Conservation (phyloP, 2,888 invertebrate genomes). For the Scaptomyza parva region DNA sequence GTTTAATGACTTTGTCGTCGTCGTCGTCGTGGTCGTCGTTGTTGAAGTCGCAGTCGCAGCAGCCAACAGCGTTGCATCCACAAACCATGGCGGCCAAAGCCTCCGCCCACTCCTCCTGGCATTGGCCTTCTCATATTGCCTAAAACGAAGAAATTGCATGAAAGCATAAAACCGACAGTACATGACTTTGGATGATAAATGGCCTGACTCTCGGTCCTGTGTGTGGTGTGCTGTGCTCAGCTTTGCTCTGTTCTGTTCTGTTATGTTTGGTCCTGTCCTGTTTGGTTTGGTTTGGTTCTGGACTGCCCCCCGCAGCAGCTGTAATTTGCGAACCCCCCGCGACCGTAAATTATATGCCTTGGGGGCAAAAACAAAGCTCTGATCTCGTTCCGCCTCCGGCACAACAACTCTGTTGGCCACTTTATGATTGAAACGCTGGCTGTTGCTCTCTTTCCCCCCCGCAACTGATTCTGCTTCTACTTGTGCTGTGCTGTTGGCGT, state of each 20-base stretch:
- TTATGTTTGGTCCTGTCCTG: slow-evolving; percentile 8
- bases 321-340: slow-evolving; percentile 68
- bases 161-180: slow-evolving; percentile 79
- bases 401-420: slow-evolving; percentile 45
- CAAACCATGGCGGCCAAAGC: not conserved
- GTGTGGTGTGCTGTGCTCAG: not conserved
- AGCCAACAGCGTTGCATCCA: slow-evolving; percentile 33
- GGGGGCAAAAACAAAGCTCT: slow-evolving; percentile 50
- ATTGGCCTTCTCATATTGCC: slow-evolving; percentile 71
- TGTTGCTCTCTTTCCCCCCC: slow-evolving; percentile 19
- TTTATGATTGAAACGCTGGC: slow-evolving; percentile 69
- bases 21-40: slow-evolving; percentile 70
- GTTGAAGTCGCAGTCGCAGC: slow-evolving; percentile 21
- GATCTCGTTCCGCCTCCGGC: slow-evolving; percentile 19
- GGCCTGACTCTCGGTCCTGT: slow-evolving; percentile 57
- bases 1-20: slow-evolving; percentile 79
- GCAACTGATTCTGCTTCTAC: not conserved
- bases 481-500: slow-evolving; percentile 9
- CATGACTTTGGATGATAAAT: slow-evolving; percentile 81
- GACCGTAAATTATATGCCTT: slow-evolving; percentile 71
- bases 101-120: slow-evolving; percentile 5
- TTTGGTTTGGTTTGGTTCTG: slow-evolving; percentile 2
- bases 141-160: slow-evolving; percentile 75
- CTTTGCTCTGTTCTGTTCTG: not conserved
- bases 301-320: slow-evolving; percentile 27